Conservation (phyloP, 2,888 invertebrate species). For the Selenia dentaria region DNA sequence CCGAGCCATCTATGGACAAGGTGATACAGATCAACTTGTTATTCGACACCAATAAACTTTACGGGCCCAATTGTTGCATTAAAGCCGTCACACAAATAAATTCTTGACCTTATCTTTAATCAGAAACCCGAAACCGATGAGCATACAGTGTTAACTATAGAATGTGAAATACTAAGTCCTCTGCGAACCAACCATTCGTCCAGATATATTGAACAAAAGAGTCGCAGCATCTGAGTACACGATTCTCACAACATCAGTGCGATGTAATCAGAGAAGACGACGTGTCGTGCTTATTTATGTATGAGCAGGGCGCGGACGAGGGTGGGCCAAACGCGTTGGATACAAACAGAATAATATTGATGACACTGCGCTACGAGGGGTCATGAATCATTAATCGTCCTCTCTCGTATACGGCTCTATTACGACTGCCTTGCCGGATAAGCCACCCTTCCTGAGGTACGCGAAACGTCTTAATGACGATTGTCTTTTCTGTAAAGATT, state of each 20-base stretch:
- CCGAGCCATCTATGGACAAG: conserved; percentile 16
- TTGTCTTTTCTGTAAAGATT: conserved; percentile 45
- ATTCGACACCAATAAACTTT: conserved; percentile 61
- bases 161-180: neutral
- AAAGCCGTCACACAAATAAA: conserved; percentile 79
- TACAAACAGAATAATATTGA: conserved; percentile 85
- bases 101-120: conserved; percentile 75
- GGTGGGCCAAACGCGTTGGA: conserved; percentile 79
- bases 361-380: conserved; percentile 83
- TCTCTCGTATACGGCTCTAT: conserved; percentile 82
- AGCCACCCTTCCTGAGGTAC: conserved; percentile 75
- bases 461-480: conserved; percentile 41
- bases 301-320: conserved; percentile 82
- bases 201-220: conserved; percentile 81
- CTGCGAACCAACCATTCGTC: conserved; percentile 77
- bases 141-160: conserved; percentile 77
- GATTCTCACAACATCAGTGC: conserved; percentile 84
- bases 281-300: conserved; percentile 85
- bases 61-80: conserved; percentile 76
- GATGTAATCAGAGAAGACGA: conserved; percentile 85
- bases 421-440: conserved; percentile 79
- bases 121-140: conserved; percentile 81
- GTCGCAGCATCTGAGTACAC: conserved; percentile 80
- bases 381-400: conserved; percentile 85
- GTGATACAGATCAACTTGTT: conserved; percentile 43